Evolutionary conservation across 2,797 vertebrate genomes (phyloP).

Genomic region (Enteromius anoplus): DNA sequence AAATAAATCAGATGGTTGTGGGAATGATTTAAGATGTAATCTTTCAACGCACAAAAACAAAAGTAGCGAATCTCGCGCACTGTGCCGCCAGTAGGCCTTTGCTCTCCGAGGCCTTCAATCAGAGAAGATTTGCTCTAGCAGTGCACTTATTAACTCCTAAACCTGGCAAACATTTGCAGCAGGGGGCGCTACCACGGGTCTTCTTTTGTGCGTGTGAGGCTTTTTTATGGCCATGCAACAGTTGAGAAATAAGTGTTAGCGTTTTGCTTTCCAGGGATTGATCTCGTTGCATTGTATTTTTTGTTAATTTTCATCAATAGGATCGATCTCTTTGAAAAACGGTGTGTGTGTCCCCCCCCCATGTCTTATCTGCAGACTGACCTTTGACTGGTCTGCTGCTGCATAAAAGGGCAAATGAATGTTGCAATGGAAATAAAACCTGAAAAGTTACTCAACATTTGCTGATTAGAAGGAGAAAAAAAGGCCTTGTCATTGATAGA

Average conservation of each 20-base stretch:
- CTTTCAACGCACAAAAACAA: not conserved
- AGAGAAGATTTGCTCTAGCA: constrained; percentile 7
- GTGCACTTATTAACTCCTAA: constrained; percentile 23
- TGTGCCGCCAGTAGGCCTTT: constrained; percentile 21
- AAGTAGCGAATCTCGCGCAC: constrained; percentile 51
- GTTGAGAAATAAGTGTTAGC: not conserved
- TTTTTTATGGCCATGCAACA: not conserved
- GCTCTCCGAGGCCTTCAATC: constrained; percentile 38
- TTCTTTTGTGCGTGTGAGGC: not conserved
- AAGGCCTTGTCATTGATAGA: not conserved
- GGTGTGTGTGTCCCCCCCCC: too few species aligned
- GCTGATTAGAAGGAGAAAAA: not conserved
- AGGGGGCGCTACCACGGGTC: constrained; percentile 39
- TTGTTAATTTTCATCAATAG: not conserved
- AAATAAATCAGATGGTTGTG: not conserved
- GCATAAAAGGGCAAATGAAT: not conserved
- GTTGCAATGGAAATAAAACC: not conserved
- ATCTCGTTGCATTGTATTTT: not conserved
- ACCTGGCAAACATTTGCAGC: constrained; percentile 13
- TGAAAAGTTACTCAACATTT: not conserved
- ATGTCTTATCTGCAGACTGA: not conserved
- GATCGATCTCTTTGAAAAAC: not conserved
- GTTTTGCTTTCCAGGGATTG: not conserved
- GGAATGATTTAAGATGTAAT: not conserved
- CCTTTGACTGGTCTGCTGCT: not conserved